Evolutionary conservation across 2,113 vertebrate species (phyloP), one percentile per base, ranked within the genome.

Genomic region (Otus sunia): DNA sequence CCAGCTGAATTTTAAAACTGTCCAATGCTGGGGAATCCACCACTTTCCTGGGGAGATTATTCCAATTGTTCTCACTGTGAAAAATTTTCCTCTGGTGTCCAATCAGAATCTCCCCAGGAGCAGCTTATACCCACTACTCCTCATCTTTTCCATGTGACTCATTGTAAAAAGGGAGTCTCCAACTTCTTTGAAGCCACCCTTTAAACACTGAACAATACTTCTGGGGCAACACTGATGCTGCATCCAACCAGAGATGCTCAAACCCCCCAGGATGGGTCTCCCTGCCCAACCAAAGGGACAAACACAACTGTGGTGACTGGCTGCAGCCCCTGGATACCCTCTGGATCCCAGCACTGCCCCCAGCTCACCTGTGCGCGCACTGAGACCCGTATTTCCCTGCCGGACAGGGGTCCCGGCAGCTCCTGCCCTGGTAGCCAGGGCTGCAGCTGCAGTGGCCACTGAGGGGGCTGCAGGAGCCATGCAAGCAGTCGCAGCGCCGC

Each of bases 371-470:
- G 82, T 96, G 86, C 41, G 37, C 47, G 32, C 99, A 99, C 6
- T 98, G 98, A 1, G 74, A 82, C 12, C 99, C 99, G 0, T 98
- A 99, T 60, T 45, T 96, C 49, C 99, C 99, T 0, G 96, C 62
- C 0, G 92, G 92, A 92, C 99, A 99, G 45, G 94, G 95, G 1
- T 98, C 97, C 56, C 96, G 96, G 84, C 99, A 99, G 94, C 52
- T 97, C 27, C 29, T 32, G 7, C 98, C 98, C 14, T 86, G 97
- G 98, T 98, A 99, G 34, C 99, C 99, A 0, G 98, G 97, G 2
- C 97, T 89, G 92, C 99, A 99, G 68, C 96, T 30, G 84, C 99
- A 99, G 34, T 92, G 86, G 8, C 99, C 99, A 0, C 20, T 98
- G 52, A 8, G 5, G 1, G 94, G 47, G 12, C 94, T 95, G 92